These are phyloP conservation scores for Dusona sp. DNA, from an alignment of 2,888 invertebrate species.

Conservation along the genomic window DNA sequence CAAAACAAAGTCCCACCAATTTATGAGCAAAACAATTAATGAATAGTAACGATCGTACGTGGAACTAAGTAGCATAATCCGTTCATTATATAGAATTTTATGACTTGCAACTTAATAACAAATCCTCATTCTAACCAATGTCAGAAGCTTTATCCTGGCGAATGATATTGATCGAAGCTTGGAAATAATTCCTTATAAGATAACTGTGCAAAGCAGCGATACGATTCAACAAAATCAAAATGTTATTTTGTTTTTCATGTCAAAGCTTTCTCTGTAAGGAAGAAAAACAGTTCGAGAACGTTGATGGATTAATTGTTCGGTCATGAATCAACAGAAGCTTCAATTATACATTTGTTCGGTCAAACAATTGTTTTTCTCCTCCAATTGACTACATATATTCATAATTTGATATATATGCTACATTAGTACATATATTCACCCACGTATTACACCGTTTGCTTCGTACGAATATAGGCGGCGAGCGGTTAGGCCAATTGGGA, in stretches of 20 bases:
- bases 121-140: too few species aligned
- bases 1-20: too few species aligned
- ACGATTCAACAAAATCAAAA: not conserved
- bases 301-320: slow-evolving; percentile 25
- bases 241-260: not conserved
- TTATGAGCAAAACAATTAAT: too few species aligned
- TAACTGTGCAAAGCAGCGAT: not conserved
- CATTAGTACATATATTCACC: slow-evolving; percentile 23
- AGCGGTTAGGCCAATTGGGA: slow-evolving; percentile 65
- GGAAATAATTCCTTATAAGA: not conserved
- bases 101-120: too few species aligned
- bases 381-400: slow-evolving; percentile 47
- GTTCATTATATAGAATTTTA: too few species aligned
- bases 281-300: slow-evolving; percentile 9
- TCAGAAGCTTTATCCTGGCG: too few species aligned
- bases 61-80: too few species aligned
- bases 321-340: slow-evolving; percentile 11
- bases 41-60: too few species aligned
- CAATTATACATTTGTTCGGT: slow-evolving; percentile 31
- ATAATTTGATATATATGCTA: slow-evolving; percentile 26
- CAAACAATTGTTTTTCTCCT: slow-evolving; percentile 34
- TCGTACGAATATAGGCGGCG: slow-evolving; percentile 23
- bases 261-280: not conserved
- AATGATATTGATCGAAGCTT: not conserved
- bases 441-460: slow-evolving; percentile 31